A percentile compares a stretch with the other conserved stretches of the same genome.
Evolutionary conservation across 2,113 vertebrate species (phyloP).

Genomic region (Tachysurus vachellii): DNA sequence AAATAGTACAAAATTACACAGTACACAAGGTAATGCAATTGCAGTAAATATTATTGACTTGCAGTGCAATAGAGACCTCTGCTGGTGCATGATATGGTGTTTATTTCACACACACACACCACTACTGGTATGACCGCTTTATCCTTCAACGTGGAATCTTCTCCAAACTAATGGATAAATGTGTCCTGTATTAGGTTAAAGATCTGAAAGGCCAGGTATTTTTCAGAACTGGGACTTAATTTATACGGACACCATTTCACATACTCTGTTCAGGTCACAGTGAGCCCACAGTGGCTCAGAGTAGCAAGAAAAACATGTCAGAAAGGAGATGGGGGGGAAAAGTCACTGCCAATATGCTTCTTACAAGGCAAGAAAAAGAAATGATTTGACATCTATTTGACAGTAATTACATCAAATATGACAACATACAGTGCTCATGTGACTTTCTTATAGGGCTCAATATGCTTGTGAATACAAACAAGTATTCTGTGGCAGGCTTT

Average conservation of each 20-base stretch:
- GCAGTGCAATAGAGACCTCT: conserved; percentile 41
- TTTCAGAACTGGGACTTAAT: neutral
- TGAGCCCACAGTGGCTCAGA: no score
- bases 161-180: neutral
- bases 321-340: neutral
- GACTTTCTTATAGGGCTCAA: neutral
- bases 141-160: neutral
- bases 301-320: neutral
- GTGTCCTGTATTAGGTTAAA: neutral
- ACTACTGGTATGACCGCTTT: neutral
- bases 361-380: neutral
- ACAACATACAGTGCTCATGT: neutral
- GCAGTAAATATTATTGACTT: neutral
- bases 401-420: neutral
- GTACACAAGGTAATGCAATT: neutral
- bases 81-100: conserved; percentile 3
- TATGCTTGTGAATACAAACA: neutral
- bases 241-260: neutral
- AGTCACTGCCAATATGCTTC: neutral
- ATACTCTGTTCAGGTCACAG: neutral
- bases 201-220: neutral
- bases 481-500: neutral
- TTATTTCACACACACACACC: neutral
- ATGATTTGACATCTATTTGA: neutral
- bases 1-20: neutral